These are phyloP conservation scores for Medauroidea extradentata DNA, from an alignment of 1,140 invertebrate genomes.

Conservation along the genomic window DNA sequence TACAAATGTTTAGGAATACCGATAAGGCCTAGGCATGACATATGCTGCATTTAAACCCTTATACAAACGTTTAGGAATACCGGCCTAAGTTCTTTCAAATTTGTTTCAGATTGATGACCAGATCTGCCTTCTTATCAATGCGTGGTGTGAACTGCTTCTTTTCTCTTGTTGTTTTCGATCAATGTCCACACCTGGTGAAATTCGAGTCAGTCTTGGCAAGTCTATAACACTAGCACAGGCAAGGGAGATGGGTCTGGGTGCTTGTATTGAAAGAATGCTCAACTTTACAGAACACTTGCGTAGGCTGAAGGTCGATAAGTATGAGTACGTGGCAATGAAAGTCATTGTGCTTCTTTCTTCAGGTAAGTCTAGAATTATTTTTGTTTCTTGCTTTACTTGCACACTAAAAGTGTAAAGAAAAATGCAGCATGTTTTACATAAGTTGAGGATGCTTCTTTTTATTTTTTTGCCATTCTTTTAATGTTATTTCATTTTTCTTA, in stretches of 20 bases:
- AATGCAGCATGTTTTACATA: no score
- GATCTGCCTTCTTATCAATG: conserved; percentile 93
- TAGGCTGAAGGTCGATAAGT: conserved; percentile 86
- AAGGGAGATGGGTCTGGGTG: conserved; percentile 61
- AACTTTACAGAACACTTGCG: conserved; percentile 90
- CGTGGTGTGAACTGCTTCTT: conserved; percentile 92
- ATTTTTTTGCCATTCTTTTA: no score
- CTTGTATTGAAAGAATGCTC: conserved; percentile 90
- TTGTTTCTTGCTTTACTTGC: conserved; percentile 7
- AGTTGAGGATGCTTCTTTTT: no score
- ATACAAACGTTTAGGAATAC: no score
- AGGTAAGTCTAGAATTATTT: conserved; percentile 49
- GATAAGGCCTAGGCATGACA: no score
- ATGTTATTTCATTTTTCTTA: no score
- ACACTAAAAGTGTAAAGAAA: no score
- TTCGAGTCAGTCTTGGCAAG: conserved; percentile 71
- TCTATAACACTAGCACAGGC: conserved; percentile 73
- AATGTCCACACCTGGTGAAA: conserved; percentile 79
- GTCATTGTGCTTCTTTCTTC: conserved; percentile 90
- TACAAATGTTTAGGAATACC: no score
- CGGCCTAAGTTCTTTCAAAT: no score
- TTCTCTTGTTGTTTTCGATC: conserved; percentile 90
- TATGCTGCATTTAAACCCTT: no score
- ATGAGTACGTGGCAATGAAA: conserved; percentile 96
- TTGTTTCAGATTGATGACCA: conserved; percentile 85